A percentile compares a stretch with the other conserved stretches of the same genome.
Conservation (phyloP, 2,888 invertebrate genomes). For the Drosophila vallismaia region DNA sequence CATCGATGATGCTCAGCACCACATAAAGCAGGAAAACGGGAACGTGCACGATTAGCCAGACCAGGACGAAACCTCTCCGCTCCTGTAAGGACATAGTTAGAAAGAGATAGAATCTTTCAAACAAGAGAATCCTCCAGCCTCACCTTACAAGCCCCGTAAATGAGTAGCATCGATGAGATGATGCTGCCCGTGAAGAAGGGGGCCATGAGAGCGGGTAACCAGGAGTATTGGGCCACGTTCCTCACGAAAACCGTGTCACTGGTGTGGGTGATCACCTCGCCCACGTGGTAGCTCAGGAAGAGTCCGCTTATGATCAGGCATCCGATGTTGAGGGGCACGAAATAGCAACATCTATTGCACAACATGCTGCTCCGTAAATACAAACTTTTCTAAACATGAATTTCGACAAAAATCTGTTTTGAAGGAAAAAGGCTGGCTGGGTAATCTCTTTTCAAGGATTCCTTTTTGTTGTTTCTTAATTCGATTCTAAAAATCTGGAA, state of each 20-base stretch:
- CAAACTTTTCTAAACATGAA: not conserved
- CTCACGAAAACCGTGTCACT: constrained; percentile 42
- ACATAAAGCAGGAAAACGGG: constrained; percentile 17
- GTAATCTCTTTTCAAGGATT: not conserved
- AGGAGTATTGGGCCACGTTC: not conserved
- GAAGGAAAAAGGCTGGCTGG: too few species aligned
- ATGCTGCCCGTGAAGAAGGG: constrained; percentile 37
- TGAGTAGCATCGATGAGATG: constrained; percentile 38
- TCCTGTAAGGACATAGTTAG: constrained; percentile 7
- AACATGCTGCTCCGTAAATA: constrained; percentile 27
- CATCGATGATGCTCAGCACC: constrained; percentile 15
- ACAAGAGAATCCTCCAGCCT: not conserved
- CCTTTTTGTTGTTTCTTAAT: too few species aligned
- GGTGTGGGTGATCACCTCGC: constrained; percentile 41
- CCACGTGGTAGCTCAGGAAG: constrained; percentile 32
- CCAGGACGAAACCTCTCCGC: constrained; percentile 22
- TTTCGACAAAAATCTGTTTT: not conserved
- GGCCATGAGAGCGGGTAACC: constrained; percentile 27
- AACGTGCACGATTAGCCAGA: constrained; percentile 31
- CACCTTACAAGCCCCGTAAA: constrained; percentile 49
- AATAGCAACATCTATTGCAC: constrained; percentile 42
- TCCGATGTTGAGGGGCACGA: constrained; percentile 27
- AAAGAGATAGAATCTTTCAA: too few species aligned
- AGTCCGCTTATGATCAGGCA: constrained; percentile 39
- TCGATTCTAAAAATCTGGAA: not conserved